phyloP scores from a whole-genome alignment of 2,113 vertebrate species.

The Pseudopipra pipra region DNA sequence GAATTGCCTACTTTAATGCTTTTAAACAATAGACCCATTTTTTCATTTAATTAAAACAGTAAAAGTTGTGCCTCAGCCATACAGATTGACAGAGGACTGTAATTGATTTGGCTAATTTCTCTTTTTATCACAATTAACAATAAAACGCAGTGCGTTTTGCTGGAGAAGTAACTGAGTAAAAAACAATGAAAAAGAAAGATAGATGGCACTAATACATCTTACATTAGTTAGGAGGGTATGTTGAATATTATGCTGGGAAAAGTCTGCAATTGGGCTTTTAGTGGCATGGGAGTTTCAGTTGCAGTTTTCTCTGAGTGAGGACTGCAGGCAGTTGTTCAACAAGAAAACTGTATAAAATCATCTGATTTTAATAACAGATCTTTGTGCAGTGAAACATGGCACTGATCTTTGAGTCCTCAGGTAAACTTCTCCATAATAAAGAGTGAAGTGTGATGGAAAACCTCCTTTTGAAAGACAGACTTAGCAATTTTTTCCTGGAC shows the following conservation, averaged over 20 bases:
- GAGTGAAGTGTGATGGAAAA: neutral
- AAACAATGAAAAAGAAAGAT: slow-evolving; percentile 56
- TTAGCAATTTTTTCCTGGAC: neutral
- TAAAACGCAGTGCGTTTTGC: slow-evolving; percentile 40
- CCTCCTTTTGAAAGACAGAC: neutral
- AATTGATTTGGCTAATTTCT: slow-evolving; percentile 73
- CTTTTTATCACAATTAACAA: slow-evolving; percentile 58
- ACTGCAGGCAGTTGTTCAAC: neutral
- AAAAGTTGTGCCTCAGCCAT: slow-evolving; percentile 64
- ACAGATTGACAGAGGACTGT: slow-evolving; percentile 46
- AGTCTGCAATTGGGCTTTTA: neutral
- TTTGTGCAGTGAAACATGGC: neutral
- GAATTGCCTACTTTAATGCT: slow-evolving; percentile 69
- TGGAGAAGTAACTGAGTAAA: slow-evolving; percentile 48
- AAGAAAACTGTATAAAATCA: slow-evolving; percentile 25
- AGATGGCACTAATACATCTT: slow-evolving; percentile 9
- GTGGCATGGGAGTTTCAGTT: neutral
- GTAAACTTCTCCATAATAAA: neutral
- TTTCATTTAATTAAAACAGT: slow-evolving; percentile 80
- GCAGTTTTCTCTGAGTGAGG: neutral
- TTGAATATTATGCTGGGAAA: slow-evolving; percentile 36
- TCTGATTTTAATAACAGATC: neutral
- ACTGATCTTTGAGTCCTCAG: neutral
- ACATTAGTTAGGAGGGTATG: slow-evolving; percentile 37
- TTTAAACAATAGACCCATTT: slow-evolving; percentile 72